Base-by-base conservation (phyloP, 2,888 invertebrate species). In the Caprella mutica region DNA sequence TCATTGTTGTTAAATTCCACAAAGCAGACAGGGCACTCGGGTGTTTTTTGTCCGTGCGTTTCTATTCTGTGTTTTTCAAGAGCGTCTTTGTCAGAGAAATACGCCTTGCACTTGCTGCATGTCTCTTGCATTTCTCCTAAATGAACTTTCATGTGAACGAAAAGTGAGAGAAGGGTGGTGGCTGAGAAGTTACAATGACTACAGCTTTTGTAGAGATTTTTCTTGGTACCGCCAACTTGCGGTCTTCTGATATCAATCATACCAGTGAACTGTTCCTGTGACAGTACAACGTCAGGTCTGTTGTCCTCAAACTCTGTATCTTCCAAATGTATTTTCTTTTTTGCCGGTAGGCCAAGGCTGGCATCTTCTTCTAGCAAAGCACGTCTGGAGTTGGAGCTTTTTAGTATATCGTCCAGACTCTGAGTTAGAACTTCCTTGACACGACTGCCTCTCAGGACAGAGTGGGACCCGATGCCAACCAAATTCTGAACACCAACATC, bases 141-240 rank as follows among this genome's bases (percentile, higher is more conserved):
- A 52, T 63, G 63, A 17, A 50, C 63, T 33, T 63, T 48, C 59
- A 63, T 58, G 38, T 63, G 63, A 17, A 39, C 40, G 35, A 63
- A 54, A 2, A 63, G 57, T 19, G 63, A 33, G n/a, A 63, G 48
- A 35, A 63, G 50, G 14, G 59, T 55, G 9, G 54, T 53, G 12
- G 63, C 63, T 19, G 54, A 55, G 26, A 59, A 63, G 23, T 55
- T 52, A 38, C 63, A 63, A 9, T 53, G 54, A 30, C 56, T 59
- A 26, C 63, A 63, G 27, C 52, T 55, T 40, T 59, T 63, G 19
- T 57, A 39, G 5, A 59, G 48, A 6, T 56, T 55, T 19, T 56
- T 51, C 19, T 53, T 39, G 21, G 51, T 21, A 5, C 50, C 46
- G 6, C 54, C 54, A 8, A 54, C 50, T n/a, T 44, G 33, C 12